Percentiles rank a stretch among this genome's conserved stretches.
Conservation (phyloP, 2,888 invertebrate genomes). For the Apamea sordens region DNA sequence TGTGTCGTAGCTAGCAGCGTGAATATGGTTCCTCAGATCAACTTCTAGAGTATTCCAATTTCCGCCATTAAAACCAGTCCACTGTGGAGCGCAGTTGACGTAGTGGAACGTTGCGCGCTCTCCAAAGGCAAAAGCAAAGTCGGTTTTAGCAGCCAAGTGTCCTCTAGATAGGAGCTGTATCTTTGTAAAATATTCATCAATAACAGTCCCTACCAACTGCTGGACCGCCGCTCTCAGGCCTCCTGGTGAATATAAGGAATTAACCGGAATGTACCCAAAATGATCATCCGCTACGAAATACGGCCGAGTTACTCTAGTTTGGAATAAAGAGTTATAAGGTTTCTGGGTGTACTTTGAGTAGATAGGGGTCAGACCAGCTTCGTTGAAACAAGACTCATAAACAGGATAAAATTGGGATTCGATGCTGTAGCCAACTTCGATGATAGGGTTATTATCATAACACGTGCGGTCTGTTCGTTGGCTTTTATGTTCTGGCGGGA, state of each 20-base stretch:
- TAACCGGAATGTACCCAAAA: conserved; percentile 77
- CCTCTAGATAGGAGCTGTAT: conserved; percentile 89
- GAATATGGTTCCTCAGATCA: conserved; percentile 82
- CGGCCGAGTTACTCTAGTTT: conserved; percentile 81
- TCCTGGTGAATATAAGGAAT: conserved; percentile 79
- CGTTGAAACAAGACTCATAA: conserved; percentile 85
- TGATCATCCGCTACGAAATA: conserved; percentile 79
- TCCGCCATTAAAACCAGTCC: conserved; percentile 91
- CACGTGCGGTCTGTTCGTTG: conserved; percentile 79
- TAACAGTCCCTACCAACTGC: conserved; percentile 74
- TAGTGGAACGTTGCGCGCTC: conserved; percentile 92
- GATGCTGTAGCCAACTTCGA: conserved; percentile 84
- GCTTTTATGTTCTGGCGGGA: conserved; percentile 77
- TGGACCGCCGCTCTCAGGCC: conserved; percentile 78
- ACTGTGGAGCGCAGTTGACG: conserved; percentile 92
- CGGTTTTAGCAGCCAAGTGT: conserved; percentile 92
- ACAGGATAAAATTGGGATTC: conserved; percentile 77
- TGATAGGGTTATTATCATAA: conserved; percentile 75
- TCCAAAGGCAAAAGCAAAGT: conserved; percentile 91
- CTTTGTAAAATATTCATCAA: conserved; percentile 83
- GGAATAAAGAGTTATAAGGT: conserved; percentile 83
- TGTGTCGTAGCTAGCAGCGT: conserved; percentile 77
- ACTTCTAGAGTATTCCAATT: conserved; percentile 91
- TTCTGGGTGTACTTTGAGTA: conserved; percentile 86
- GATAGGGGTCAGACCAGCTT: conserved; percentile 72